These are phyloP conservation scores for Sylvia atricapilla DNA, from an alignment of 2,113 vertebrate species.

Conservation along the genomic window DNA sequence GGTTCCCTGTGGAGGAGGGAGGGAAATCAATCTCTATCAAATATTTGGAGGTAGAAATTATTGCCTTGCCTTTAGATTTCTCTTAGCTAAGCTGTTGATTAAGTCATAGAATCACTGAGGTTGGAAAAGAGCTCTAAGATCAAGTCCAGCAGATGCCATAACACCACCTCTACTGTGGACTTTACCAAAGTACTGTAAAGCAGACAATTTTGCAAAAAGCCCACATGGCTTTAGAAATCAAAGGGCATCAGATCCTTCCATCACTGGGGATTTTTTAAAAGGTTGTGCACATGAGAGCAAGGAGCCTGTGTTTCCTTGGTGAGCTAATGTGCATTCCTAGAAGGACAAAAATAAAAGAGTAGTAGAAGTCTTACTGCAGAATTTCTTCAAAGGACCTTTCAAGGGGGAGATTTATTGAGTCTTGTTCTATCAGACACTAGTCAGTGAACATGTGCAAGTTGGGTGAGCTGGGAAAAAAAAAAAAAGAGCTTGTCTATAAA, in stretches of 20 bases:
- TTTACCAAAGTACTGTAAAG: not conserved
- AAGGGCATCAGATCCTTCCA: not conserved
- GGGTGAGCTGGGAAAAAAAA: slow-evolving; percentile 9
- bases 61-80: not conserved
- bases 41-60: not conserved
- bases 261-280: not conserved
- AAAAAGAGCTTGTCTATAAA: slow-evolving; percentile 45
- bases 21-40: not conserved
- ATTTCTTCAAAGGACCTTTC: slow-evolving; percentile 48
- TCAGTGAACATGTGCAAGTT: slow-evolving; percentile 44
- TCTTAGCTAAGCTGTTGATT: not conserved
- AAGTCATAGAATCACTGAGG: not conserved
- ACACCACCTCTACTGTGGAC: not conserved
- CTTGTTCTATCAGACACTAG: slow-evolving; percentile 46
- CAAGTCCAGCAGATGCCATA: not conserved
- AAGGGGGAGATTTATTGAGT: slow-evolving; percentile 38
- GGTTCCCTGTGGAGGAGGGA: not conserved
- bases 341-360: not conserved
- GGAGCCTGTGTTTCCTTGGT: not conserved
- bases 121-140: not conserved
- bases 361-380: not conserved
- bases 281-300: not conserved
- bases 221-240: not conserved
- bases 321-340: not conserved
- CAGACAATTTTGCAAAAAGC: not conserved